Evolutionary conservation across 1,140 invertebrate genomes (phyloP), one percentile per base, ranked within the genome.

Genomic region (Phocides pigmalion): DNA sequence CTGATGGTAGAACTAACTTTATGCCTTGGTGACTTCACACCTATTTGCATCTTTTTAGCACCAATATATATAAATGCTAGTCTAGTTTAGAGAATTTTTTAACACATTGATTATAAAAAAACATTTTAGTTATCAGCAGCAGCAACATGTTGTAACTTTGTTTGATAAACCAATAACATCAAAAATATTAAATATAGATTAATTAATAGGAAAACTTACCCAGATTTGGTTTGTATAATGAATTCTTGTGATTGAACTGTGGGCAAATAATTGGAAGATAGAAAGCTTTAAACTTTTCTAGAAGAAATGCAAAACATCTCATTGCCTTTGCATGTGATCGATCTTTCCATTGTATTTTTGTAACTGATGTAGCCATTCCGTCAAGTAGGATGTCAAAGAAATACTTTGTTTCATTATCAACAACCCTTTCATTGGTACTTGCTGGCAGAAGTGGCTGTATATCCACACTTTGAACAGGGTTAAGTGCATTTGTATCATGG

Each of bases 211-310:
- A 44, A 41, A 28, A 81, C 84, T 87, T 73, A 95, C 97, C 97
- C 84, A 98, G 92, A 82, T 95, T 95, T 28, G 97, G 97, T 82
- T 96, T 95, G 82, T 99, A 99, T 17, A 99, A 93, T 19, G 96
- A 97, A 72, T 96, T 97, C 74, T 93, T 94, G 42, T 94, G 92
- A 81, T 96, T 95, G 82, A 98, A 98, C 73, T 96, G 95, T 0
- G 98, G 97, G 90, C 98, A 98, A 72, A 99, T 96, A 75, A 97
- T 94, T 22, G 95, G 96, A 64, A 99, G 92, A 89, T 99, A 99
- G 81, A 96, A 97, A 37, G 95, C 91, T 92, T 98, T 98, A 81
- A 99, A 99, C 73, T 95, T 96, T 82, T 98, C 96, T 83, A 99
- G 94, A 56, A 99, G 92, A 93, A 99, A 99, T 39, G 95, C 95